phyloP scores from a whole-genome alignment of 2,113 vertebrate genomes.

The Labrus mixtus region DNA sequence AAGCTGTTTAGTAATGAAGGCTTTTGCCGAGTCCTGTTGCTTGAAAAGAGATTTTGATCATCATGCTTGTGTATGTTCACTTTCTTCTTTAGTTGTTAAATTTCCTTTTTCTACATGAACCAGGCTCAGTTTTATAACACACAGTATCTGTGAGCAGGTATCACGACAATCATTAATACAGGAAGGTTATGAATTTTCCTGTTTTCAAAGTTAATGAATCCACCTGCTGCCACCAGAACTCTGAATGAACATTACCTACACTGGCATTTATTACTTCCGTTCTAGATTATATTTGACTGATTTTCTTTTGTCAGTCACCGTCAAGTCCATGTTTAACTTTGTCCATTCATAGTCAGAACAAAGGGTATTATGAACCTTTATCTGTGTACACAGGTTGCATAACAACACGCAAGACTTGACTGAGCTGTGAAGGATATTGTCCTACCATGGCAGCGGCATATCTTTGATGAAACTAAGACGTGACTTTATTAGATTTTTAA shows the following conservation, averaged over 20 bases:
- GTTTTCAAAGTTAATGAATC: constrained; percentile 26
- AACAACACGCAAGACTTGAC: constrained; percentile 31
- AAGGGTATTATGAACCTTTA: constrained; percentile 33
- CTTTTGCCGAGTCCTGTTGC: too few relatives aligned
- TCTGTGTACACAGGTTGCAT: constrained; percentile 59
- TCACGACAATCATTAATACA: constrained; percentile 23
- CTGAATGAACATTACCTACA: constrained; percentile 42
- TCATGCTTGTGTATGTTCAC: not conserved
- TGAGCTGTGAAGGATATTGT: not conserved
- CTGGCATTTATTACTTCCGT: constrained; percentile 31
- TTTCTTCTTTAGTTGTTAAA: not conserved
- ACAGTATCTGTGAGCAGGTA: not conserved
- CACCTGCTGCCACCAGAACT: not conserved
- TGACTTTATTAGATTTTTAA: not conserved
- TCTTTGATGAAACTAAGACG: not conserved
- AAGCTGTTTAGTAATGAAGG: too few relatives aligned
- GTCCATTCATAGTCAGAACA: constrained; percentile 55
- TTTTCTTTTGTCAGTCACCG: constrained; percentile 46
- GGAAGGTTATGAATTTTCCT: constrained; percentile 17
- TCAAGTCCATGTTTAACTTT: constrained; percentile 33
- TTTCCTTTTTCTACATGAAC: not conserved
- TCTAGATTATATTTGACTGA: constrained; percentile 28
- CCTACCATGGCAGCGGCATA: not conserved
- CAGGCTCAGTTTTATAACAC: not conserved
- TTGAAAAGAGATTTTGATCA: too few relatives aligned